Percentiles rank a stretch among this genome's conserved stretches.
phyloP scores from a whole-genome alignment of 1,140 invertebrate species.

The Leptinotarsa defecta region DNA sequence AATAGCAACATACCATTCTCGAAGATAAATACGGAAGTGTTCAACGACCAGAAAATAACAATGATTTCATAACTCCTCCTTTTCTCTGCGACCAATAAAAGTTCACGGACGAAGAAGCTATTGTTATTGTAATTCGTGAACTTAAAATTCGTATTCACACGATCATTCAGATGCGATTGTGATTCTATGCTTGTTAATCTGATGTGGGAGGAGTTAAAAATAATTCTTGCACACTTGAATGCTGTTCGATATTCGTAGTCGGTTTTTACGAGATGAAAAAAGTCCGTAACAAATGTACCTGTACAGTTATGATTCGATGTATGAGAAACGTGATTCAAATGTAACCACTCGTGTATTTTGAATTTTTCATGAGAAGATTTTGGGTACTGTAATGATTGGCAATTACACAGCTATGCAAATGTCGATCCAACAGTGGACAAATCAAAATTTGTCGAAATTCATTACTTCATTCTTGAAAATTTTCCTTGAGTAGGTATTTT shows the following conservation, averaged over 20 bases:
- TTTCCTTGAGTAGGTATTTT: no score
- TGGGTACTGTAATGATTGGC: no score
- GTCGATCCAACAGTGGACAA: no score
- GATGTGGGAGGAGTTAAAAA: background rate
- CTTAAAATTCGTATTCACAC: conserved; percentile 1
- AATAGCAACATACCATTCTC: no score
- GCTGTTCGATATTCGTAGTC: background rate
- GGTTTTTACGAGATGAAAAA: background rate
- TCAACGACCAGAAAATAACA: conserved; percentile 7
- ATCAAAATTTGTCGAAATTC: no score
- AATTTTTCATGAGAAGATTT: no score
- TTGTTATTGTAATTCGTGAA: conserved; percentile 6
- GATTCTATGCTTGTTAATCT: conserved; percentile 2
- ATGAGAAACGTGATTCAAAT: background rate
- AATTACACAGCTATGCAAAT: no score
- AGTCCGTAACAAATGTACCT: background rate
- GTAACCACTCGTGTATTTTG: no score
- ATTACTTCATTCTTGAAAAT: no score
- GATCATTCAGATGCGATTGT: background rate
- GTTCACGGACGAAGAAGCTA: background rate
- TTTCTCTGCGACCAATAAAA: background rate
- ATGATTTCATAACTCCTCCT: conserved; percentile 8
- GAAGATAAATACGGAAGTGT: no score
- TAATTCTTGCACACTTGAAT: background rate
- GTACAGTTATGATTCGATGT: background rate